A percentile compares a stretch with the other conserved stretches of the same genome.
Evolutionary conservation across 92 coral and sea anemone genomes (phyloP).

Genomic region (Paragorgia papillata): DNA sequence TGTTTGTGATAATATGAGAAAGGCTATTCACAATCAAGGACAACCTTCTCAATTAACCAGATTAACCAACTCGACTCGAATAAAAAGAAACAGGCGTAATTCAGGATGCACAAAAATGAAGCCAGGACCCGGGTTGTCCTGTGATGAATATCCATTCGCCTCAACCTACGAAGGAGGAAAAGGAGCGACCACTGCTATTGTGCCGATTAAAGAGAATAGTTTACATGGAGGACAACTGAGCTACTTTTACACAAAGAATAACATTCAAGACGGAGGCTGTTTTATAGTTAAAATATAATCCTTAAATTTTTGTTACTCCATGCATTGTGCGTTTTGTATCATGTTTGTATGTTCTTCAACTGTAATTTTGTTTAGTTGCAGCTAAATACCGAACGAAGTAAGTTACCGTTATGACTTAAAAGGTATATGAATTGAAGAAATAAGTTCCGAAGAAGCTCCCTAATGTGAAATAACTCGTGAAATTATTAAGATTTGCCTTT

Average conservation of each 20-base stretch:
- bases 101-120: neutral
- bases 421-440: too few species aligned
- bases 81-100: neutral
- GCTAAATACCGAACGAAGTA: too few species aligned
- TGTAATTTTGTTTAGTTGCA: too few species aligned
- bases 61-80: neutral
- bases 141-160: conserved; percentile 17
- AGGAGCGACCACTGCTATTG: neutral
- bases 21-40: neutral
- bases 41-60: neutral
- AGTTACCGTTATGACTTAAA: too few species aligned
- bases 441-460: too few species aligned
- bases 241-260: neutral
- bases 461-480: too few species aligned
- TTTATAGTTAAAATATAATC: neutral
- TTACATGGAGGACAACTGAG: neutral
- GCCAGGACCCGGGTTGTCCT: neutral
- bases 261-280: neutral
- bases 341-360: too few species aligned
- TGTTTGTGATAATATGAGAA: conserved; percentile 11
- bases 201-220: neutral
- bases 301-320: too few species aligned
- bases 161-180: neutral
- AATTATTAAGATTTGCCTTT: too few species aligned
- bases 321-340: too few species aligned